Percentiles rank a stretch among this genome's conserved stretches.
Evolutionary conservation across 2,113 vertebrate species (phyloP).

Genomic region (Numenius arquata): DNA sequence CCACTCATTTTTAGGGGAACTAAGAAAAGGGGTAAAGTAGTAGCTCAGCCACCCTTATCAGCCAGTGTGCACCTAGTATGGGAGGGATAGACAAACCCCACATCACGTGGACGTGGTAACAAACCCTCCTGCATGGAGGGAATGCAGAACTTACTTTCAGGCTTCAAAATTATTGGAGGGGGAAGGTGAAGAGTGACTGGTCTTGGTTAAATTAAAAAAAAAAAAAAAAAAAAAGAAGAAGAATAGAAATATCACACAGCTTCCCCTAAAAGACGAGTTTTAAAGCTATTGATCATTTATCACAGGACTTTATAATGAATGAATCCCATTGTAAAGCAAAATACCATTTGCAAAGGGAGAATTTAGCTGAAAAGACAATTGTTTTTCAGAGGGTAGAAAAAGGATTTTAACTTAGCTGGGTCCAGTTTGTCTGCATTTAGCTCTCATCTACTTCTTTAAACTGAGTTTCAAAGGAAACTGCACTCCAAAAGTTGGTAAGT

Average conservation of each 20-base stretch:
- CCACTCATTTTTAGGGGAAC: not conserved
- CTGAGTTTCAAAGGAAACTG: not conserved
- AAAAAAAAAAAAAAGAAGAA: not conserved
- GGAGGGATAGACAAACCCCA: not conserved
- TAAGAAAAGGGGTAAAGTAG: not conserved
- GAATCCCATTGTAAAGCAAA: not conserved
- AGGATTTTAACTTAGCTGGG: not conserved
- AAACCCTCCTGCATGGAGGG: rapidly evolving
- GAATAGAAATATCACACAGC: not conserved
- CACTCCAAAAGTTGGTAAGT: not conserved
- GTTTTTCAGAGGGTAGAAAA: not conserved
- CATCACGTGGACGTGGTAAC: rapidly evolving
- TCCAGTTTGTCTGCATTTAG: not conserved
- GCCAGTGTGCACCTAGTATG: rapidly evolving
- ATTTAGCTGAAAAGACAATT: not conserved
- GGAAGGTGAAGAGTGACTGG: not conserved
- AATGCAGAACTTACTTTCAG: not conserved
- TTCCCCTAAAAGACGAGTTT: not conserved
- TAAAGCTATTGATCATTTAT: not conserved
- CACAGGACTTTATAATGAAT: not conserved
- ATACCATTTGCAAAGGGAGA: not conserved
- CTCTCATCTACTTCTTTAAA: not conserved
- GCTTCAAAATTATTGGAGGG: not conserved
- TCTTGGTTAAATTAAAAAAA: not conserved
- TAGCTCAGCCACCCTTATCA: not conserved